A percentile compares a stretch with the other conserved stretches of the same genome.
Conservation (phyloP, 2,113 vertebrate species). For the Plotosus lineatus region DNA sequence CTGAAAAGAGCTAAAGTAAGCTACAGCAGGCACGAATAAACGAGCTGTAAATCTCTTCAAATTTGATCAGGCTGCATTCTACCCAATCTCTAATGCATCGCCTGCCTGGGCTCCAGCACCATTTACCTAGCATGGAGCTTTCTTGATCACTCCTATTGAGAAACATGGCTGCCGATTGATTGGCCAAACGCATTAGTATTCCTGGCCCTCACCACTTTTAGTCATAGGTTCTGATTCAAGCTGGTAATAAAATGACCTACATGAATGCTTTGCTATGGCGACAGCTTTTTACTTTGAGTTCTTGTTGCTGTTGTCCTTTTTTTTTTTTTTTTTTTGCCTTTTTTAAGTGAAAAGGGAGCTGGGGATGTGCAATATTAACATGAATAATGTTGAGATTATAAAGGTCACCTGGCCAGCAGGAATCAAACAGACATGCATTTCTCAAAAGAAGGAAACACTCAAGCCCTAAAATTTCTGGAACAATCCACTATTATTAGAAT, state of each 20-base stretch:
- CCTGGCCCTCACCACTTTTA: conserved; percentile 66
- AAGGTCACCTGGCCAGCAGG: conserved; percentile 71
- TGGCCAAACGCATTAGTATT: conserved; percentile 77
- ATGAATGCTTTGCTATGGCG: conserved; percentile 69
- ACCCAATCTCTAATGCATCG: conserved; percentile 68
- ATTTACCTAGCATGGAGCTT: conserved; percentile 73
- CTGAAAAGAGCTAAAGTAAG: conserved; percentile 57
- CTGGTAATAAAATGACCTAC: conserved; percentile 81
- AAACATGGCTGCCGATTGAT: conserved; percentile 77
- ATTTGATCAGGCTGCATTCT: conserved; percentile 70
- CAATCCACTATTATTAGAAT: conserved; percentile 66
- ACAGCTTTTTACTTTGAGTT: conserved; percentile 54
- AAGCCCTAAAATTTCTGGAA: conserved; percentile 52
- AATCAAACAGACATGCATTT: conserved; percentile 63
- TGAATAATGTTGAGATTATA: conserved; percentile 66
- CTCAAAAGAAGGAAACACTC: conserved; percentile 62
- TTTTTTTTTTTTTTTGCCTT: conserved; percentile 24
- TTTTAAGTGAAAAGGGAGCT: conserved; percentile 45
- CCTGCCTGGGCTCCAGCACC: conserved; percentile 62
- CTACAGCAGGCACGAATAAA: conserved; percentile 53
- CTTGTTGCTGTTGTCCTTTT: neutral
- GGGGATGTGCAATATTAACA: conserved; percentile 64
- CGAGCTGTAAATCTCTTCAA: conserved; percentile 69
- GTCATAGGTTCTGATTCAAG: conserved; percentile 73
- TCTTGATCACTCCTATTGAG: conserved; percentile 75